Base-by-base conservation (phyloP, 2,113 vertebrate species). In the Megaleporinus macrocephalus region DNA sequence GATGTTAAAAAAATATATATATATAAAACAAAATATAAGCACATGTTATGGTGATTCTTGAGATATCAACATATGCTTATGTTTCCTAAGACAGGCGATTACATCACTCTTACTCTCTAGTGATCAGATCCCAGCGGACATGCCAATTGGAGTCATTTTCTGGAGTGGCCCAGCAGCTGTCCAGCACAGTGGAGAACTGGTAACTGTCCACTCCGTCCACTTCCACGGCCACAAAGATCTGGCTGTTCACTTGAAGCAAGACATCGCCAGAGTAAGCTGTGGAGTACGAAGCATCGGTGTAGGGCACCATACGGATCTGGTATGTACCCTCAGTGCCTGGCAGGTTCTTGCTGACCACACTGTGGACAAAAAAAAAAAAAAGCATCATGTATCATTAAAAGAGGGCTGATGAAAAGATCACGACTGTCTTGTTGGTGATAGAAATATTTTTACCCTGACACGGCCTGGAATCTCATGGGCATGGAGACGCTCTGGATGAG, bases 161-260 rank as follows among this genome's bases (percentile, higher is more conserved):
- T 4, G 41, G 41, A 44, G 41, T 44, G 41, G 87, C 85, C 89
- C 89, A 90, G 72, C 89, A 90, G 5, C 66, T 81, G 20, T 83
- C 85, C 68, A 89, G 26, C 29, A 87, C 88, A 44, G 63, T n/a
- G 27, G 85, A 80, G 24, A 90, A 85, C 26, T 51, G 83, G 13
- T 13, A 13, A 30, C 63, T 61, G 20, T 79, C 63, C 13, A 84
- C 73, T 47, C 70, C 87, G 33, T 2, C 49, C 61, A 87, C 36
- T 1, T 51, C 4, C 41, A 89, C 83, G 5, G 62, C 68, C 22
- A 88, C 68, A 0, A 83, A 89, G 33, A 86, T 76, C 30, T 70
- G 79, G n/a, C 74, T 75, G 10, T 87, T 86, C 66, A 90, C 47
- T 0, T 47, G 18, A 11, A 90, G 77, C 0, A 61, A n/a, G 36